These are phyloP conservation scores for Tetrao urogallus DNA, from an alignment of 2,113 vertebrate species.

Conservation along the genomic window DNA sequence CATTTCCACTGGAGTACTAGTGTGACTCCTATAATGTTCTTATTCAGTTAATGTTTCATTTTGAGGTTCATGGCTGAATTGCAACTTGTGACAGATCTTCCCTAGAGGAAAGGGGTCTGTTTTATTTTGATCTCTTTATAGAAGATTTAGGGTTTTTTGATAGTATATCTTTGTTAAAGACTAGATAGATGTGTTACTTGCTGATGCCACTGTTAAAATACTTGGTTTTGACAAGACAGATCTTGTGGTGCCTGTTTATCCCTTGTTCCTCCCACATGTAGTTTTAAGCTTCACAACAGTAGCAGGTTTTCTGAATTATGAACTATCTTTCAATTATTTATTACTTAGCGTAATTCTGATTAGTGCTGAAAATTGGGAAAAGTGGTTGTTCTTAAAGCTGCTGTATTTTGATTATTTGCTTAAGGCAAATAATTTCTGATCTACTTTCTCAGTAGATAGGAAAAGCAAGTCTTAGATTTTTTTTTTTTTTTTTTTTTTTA, in stretches of 20 bases:
- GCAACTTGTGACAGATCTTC: neutral
- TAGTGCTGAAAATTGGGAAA: neutral
- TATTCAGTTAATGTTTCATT: neutral
- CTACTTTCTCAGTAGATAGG: no score
- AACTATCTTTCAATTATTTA: neutral
- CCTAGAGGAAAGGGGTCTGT: neutral
- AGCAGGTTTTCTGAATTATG: neutral
- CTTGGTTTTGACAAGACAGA: neutral
- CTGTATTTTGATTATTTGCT: neutral
- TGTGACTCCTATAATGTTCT: neutral
- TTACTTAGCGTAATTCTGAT: neutral
- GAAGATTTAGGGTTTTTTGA: neutral
- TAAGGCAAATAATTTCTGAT: no score
- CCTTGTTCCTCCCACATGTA: neutral
- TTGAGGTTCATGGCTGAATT: neutral
- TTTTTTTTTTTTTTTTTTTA: no score
- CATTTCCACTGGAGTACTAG: neutral
- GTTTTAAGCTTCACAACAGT: neutral
- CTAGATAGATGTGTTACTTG: neutral
- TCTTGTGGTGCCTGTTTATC: neutral
- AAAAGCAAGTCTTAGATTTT: no score
- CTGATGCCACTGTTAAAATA: neutral
- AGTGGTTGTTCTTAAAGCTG: neutral
- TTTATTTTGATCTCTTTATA: neutral
- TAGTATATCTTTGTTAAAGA: neutral